Percentiles rank a stretch among this genome's conserved stretches.
Conservation (phyloP, 2,113 vertebrate genomes). For the Aspiorhynchus laticeps region DNA sequence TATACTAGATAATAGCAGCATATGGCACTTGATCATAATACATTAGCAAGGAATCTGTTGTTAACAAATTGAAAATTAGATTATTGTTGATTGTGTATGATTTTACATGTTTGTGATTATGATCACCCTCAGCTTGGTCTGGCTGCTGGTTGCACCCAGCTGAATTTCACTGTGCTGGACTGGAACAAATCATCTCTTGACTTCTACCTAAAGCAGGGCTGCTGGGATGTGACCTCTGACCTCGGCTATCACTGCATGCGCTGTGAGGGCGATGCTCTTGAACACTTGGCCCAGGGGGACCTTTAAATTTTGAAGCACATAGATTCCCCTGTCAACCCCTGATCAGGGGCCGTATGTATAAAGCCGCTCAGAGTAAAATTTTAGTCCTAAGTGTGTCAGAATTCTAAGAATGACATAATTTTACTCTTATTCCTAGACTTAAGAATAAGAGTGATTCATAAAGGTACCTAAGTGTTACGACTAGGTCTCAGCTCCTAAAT, state of each 20-base stretch:
- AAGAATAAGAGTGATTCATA: no score
- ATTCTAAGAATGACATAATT: no score
- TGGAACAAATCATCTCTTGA: constrained; percentile 80
- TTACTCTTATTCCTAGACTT: no score
- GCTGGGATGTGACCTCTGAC: constrained; percentile 69
- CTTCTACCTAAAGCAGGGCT: constrained; percentile 79
- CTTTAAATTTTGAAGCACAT: constrained; percentile 14
- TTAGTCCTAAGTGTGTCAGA: no score
- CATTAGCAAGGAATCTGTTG: not conserved
- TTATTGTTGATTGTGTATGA: not conserved
- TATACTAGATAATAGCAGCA: not conserved
- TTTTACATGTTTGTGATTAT: not conserved
- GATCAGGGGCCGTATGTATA: no score
- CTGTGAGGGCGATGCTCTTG: constrained; percentile 73
- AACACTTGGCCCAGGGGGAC: constrained; percentile 65
- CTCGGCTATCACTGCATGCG: constrained; percentile 80
- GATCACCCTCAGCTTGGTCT: constrained; percentile 70
- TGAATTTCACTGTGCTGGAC: constrained; percentile 79
- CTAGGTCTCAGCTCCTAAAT: no score
- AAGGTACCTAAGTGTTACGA: no score
- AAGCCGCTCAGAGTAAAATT: no score
- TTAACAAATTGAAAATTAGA: not conserved
- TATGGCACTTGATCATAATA: not conserved
- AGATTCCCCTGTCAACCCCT: not conserved
- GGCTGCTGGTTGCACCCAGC: constrained; percentile 77